phyloP scores from a whole-genome alignment of 2,797 vertebrate genomes.

The Scolopax rusticola region DNA sequence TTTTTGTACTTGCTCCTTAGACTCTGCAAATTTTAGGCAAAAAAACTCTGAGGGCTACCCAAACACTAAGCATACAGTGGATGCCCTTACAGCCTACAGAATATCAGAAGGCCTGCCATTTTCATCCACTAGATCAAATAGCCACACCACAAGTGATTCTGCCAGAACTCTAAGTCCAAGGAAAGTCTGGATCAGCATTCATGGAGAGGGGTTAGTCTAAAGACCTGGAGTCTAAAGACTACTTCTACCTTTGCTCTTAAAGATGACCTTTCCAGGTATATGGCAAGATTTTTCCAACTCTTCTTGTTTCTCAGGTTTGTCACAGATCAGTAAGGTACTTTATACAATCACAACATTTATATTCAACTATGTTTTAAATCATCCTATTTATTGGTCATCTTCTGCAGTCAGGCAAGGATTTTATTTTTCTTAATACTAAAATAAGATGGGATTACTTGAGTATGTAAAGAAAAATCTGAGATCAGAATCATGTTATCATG shows the following conservation, averaged over 20 bases:
- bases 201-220: background rate
- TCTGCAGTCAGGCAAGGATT: background rate
- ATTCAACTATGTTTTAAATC: background rate
- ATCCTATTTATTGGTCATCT: background rate
- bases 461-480: background rate
- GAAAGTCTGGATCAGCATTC: background rate
- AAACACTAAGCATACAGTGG: background rate
- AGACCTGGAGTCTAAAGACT: background rate
- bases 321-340: background rate
- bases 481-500: background rate
- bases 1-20: background rate
- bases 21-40: background rate
- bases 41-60: background rate
- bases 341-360: background rate
- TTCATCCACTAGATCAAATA: background rate
- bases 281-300: background rate
- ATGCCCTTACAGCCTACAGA: background rate
- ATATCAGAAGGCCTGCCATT: background rate
- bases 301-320: background rate
- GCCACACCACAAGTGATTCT: background rate
- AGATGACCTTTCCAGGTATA: background rate
- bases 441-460: background rate
- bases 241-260: background rate
- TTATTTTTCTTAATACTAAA: background rate
- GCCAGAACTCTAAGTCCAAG: background rate